phyloP scores from a whole-genome alignment of 1,140 invertebrate genomes.

The Bombus balteatus region DNA sequence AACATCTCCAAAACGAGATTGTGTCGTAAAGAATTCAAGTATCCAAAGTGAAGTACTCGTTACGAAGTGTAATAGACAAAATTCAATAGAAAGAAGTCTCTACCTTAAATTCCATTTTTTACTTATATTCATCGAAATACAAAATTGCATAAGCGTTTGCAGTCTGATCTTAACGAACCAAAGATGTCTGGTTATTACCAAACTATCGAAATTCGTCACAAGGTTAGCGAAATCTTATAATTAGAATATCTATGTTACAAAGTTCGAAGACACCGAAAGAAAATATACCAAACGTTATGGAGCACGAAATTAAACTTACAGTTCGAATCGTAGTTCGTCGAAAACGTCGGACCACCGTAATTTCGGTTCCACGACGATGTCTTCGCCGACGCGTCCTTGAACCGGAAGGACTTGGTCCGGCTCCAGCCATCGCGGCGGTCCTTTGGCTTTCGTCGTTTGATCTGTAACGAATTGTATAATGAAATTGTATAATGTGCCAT shows the following conservation, averaged over 20 bases:
- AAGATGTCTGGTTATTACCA: background rate
- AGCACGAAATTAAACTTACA: conserved; percentile 69
- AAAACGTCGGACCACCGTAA: conserved; percentile 64
- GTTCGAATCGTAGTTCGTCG: conserved; percentile 73
- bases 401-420: conserved; percentile 69
- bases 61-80: too few species aligned
- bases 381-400: conserved; percentile 69
- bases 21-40: too few species aligned
- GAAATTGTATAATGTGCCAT: background rate
- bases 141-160: background rate
- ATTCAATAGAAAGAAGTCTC: background rate
- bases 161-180: background rate
- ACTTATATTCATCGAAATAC: background rate
- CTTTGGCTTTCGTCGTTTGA: conserved; percentile 56
- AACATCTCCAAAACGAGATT: background rate
- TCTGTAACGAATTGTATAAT: conserved; percentile 57
- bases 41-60: too few species aligned
- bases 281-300: background rate
- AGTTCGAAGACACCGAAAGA: background rate
- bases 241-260: background rate
- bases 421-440: conserved; percentile 73
- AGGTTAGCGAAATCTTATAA: background rate
- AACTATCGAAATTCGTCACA: background rate
- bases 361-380: conserved; percentile 73
- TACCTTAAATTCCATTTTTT: background rate